Base-by-base conservation (phyloP, 2,113 vertebrate species). In the Lepus europaeus region DNA sequence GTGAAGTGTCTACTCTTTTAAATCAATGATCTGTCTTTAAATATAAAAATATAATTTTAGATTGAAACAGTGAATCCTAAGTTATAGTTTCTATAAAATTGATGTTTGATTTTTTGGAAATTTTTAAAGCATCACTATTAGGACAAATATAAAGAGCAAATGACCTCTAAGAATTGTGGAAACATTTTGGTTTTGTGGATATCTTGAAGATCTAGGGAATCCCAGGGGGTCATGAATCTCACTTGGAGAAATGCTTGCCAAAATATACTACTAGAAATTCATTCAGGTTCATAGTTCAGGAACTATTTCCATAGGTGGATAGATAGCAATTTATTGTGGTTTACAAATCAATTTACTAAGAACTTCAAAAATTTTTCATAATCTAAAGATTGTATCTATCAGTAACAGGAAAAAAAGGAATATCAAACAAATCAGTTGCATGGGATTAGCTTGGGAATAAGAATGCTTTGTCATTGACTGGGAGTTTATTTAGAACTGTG, bases 351-450 rank as follows among this genome's bases (percentile, higher is more conserved):
- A 27, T 78, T 87, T 95, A 85, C 13, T 39, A 63, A 73, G 22
- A 66, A 49, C 10, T 81, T 90, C 0, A 64, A 29, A 64, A 64
- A 29, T 9, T 23, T 63, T 59, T 23, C 14, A n/a, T 10, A 36
- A 45, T 61, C 10, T 68, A 22, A 79, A 76, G 31, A 33, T 64
- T 76, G 80, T 80, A 70, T 93, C 73, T 90, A 39, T 64, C 27
- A 94, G 29, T 49, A 16, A 20, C 17, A 78, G 31, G 31, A 70
- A 64, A 79, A 76, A 56, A 79, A 76, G 14, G 29, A 84, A 20
- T 36, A 59, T 91, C 29, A 69, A 92, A 78, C 31, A 27, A 19
- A 33, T 68, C 66, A 92, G 76, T 95, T 96, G 66, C 23, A 31
- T 82, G 53, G 63, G 77, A 81, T 84, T 80, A 73, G n/a, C 3